Evolutionary conservation across 64 coral and sea anemone species (phyloP), one percentile per base, ranked within the genome.

Genomic region (Platygyra sinensis): DNA sequence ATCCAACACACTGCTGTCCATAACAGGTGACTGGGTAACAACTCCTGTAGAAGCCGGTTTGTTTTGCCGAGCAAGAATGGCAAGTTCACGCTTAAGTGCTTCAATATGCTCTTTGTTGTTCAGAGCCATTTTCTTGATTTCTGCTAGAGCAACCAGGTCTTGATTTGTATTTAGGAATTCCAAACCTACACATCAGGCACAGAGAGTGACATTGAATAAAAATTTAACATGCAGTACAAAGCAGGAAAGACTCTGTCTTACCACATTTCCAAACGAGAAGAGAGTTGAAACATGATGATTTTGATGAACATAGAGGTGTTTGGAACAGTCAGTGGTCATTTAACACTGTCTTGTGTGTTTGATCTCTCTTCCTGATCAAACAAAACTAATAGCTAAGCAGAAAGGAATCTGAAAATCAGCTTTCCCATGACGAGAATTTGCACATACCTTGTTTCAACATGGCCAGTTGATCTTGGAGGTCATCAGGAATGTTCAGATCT

Each of bases 51-150:
- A 61, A 38, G 87, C 60, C 81, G 89, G 80, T 63, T 94, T 96
- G 78, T 72, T 87, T 72, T 93, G 95, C 16, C 95, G 87, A 8
- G 95, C 80, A 52, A 96, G 86, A 0, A 87, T 83, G 1, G 91
- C 91, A 60, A 96, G 83, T 31, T 96, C 95, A 78, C 91, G 87
- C 42, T 73, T 93, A 24, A 96, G 28, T 78, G 80, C 82, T 2
- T 96, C 91, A 30, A 96, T 87, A 24, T 93, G 90, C 11, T 96
- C 95, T 71, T 91, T 93, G 82, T 96, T 96, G 42, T 93, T 74
- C 60, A 63, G 52, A 12, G 87, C 80, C 75, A 96, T 91, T 75
- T 73, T 80, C 62, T 83, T 96, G 5, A 96, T 76, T 57, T 92
- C 90, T 27, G 94, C 52, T 17, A 90, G 29, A 36, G 69, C 73